phyloP scores from a whole-genome alignment of 2,113 vertebrate genomes.

The Epinephelus fuscoguttatus region DNA sequence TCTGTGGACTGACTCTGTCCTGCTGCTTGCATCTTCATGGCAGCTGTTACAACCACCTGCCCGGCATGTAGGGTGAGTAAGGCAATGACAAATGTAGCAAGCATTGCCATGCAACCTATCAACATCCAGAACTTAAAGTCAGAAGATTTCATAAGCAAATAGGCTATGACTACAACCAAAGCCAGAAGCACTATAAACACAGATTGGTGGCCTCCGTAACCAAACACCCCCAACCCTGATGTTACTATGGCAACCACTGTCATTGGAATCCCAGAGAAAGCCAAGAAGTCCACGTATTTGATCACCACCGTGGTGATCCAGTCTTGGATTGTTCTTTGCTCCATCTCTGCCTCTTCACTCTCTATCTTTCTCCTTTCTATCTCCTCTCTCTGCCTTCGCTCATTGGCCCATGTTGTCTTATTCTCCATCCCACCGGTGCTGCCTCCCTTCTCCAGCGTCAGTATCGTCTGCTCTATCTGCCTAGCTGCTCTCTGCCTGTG shows the following conservation, averaged over 20 bases:
- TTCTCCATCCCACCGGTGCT: background rate
- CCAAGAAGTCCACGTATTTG: slow-evolving; percentile 78
- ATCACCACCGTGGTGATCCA: slow-evolving; percentile 65
- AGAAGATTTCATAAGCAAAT: slow-evolving; percentile 53
- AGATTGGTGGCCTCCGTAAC: slow-evolving; percentile 75
- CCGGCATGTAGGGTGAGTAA: slow-evolving; percentile 80
- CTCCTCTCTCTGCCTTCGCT: slow-evolving; percentile 56
- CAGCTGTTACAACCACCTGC: slow-evolving; percentile 60
- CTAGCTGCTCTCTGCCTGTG: slow-evolving; percentile 60
- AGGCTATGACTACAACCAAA: slow-evolving; percentile 66
- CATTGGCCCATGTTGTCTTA: slow-evolving; percentile 26
- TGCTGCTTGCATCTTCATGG: slow-evolving; percentile 46
- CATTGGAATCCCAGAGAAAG: slow-evolving; percentile 81
- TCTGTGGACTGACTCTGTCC: slow-evolving; percentile 51
- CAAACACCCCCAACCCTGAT: slow-evolving; percentile 73
- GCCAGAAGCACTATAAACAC: slow-evolving; percentile 70
- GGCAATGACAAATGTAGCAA: slow-evolving; percentile 75
- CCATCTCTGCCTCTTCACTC: slow-evolving; percentile 52
- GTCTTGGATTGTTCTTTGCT: slow-evolving; percentile 64
- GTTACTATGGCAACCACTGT: slow-evolving; percentile 71
- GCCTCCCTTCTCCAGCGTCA: slow-evolving; percentile 52
- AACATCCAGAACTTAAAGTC: slow-evolving; percentile 83
- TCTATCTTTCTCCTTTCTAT: slow-evolving; percentile 58
- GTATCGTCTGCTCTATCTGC: slow-evolving; percentile 76
- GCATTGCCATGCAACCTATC: slow-evolving; percentile 77